Percentiles rank a stretch among this genome's conserved stretches.
Conservation (phyloP, 2,797 vertebrate species). For the Knipowitschia caucasica region DNA sequence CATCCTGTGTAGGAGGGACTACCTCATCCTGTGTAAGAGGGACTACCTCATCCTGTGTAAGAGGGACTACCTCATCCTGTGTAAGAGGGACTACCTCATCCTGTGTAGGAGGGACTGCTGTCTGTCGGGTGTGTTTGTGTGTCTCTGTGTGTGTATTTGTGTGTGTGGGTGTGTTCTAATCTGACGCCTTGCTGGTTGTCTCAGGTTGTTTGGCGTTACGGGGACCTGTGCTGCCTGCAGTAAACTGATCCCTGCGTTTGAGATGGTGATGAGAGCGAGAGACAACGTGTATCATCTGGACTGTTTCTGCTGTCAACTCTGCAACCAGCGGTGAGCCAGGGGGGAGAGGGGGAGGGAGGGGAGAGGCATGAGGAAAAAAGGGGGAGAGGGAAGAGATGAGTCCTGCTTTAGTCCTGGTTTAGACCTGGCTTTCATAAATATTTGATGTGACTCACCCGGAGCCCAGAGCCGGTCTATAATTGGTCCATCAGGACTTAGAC, state of each 20-base stretch:
- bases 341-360: too few species aligned
- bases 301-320: slow-evolving; percentile 98
- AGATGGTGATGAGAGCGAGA: slow-evolving; percentile 99
- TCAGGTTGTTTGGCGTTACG: slow-evolving; percentile 95
- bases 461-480: slow-evolving; percentile 50
- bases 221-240: slow-evolving; percentile 98
- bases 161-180: too few species aligned
- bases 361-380: too few species aligned
- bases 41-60: too few species aligned
- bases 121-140: too few species aligned
- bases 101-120: too few species aligned
- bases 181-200: too few species aligned
- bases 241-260: slow-evolving; percentile 97
- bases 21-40: slow-evolving; percentile 84
- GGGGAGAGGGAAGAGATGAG: too few species aligned
- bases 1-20: slow-evolving; percentile 96
- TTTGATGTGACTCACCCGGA: slow-evolving; percentile 46
- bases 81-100: too few species aligned
- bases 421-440: too few species aligned
- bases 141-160: not conserved
- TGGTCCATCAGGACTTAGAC: slow-evolving; percentile 24
- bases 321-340: slow-evolving; percentile 92
- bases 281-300: slow-evolving; percentile 99
- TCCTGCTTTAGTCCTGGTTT: too few species aligned
- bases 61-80: not conserved